Evolutionary conservation across 2,113 vertebrate species (phyloP), one percentile per base, ranked within the genome.

Genomic region (Gracilinanus agilis): DNA sequence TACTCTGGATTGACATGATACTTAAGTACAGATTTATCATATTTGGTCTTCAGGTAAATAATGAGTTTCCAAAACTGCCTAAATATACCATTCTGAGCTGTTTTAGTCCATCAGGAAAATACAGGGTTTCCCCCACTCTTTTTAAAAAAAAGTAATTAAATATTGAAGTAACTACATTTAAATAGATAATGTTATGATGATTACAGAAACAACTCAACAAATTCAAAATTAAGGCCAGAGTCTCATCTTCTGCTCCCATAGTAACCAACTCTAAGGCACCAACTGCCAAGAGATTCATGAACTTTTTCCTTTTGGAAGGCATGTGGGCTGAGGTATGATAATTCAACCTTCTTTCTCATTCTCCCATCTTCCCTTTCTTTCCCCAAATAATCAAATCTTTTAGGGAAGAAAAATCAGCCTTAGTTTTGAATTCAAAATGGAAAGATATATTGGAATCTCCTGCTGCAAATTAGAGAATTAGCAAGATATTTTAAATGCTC

Each of bases 31-130:
- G 97, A 96, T 98, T 98, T 97, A 97, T 98, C 97, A 90, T 98
- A 98, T 99, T 98, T 99, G 98, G 98, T 99, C 98, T 99, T 98
- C 95, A 98, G 97, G 98, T 98, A 98, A 99, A 98, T 98, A 98
- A 96, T 91, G 96, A 96, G 96, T 98, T 98, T 98, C 97, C 98
- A 90, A 98, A 98, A 97, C 98, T 98, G 98, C 98, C 98, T 98
- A 98, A 97, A 98, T 97, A 98, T 97, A 98, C 98, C 98, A 98
- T 98, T 98, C 97, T 98, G 98, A 98, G 98, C 98, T 95, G 95
- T 98, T 97, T 98, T 98, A 98, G 98, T 98, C 97, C 98, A 97
- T 96, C 97, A 91, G 97, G 98, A 98, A 98, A 98, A 98, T 98
- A 98, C 97, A 98, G 97, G 95, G 54, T 83, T 94, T 98, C 92